Percentiles rank a stretch among this genome's conserved stretches.
Conservation (phyloP, 1,140 invertebrate species). For the Lordiphosa stackelbergi region DNA sequence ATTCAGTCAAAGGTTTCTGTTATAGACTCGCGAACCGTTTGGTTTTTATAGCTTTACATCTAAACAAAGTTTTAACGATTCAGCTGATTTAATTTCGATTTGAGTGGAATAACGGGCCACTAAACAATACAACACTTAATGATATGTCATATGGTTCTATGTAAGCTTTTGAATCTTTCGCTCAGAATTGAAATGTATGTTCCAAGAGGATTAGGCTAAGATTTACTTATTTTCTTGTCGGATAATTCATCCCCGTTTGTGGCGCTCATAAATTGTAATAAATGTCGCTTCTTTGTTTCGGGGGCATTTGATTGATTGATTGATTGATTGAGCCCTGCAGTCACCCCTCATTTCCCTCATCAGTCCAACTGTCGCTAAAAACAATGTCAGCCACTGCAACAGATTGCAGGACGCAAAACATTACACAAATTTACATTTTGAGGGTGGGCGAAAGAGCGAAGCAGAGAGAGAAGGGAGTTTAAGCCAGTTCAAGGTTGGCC, state of each 20-base stretch:
- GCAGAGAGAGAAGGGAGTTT: background rate
- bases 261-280: conserved; percentile 2
- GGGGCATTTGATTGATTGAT: conserved; percentile 12
- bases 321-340: conserved; percentile 5
- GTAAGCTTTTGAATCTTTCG: no score
- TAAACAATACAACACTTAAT: no score
- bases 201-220: background rate
- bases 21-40: no score
- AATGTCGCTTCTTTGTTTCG: conserved; percentile 1
- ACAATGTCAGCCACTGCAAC: conserved; percentile 1
- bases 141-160: no score
- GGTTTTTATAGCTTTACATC: no score
- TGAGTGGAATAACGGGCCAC: no score
- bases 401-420: conserved; percentile 10
- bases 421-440: conserved; percentile 9
- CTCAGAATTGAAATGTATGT: no score
- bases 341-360: background rate
- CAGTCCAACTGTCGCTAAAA: conserved; percentile 13
- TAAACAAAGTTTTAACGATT: no score
- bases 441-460: conserved; percentile 1
- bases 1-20: no score
- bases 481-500: background rate
- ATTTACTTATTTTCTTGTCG: background rate
- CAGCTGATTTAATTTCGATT: no score
- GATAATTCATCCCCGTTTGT: background rate